Evolutionary conservation across 2,888 invertebrate genomes (phyloP).

Genomic region (Cantharis lateralis): DNA sequence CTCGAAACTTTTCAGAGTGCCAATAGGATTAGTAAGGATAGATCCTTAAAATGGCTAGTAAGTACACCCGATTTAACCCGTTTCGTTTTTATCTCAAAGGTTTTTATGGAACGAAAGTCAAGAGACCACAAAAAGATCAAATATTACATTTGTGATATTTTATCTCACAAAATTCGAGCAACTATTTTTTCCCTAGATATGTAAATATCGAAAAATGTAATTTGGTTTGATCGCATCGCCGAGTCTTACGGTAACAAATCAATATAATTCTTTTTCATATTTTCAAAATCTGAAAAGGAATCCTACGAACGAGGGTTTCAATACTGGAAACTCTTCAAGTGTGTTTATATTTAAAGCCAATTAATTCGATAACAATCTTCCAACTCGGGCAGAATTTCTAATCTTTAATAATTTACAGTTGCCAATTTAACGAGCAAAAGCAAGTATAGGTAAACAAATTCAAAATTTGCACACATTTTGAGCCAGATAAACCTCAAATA

Average conservation of each 20-base stretch:
- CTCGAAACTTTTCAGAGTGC: neutral
- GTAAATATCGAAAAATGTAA: neutral
- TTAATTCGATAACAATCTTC: neutral
- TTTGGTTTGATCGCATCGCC: neutral
- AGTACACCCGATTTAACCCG: neutral
- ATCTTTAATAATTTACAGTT: neutral
- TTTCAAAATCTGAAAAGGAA: neutral
- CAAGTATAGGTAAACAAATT: neutral
- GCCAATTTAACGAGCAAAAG: neutral
- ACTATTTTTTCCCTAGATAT: neutral
- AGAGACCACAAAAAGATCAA: neutral
- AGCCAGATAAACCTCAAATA: constrained; percentile 10
- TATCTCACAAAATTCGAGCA: neutral
- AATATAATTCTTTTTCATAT: neutral
- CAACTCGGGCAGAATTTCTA: neutral
- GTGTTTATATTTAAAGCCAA: neutral
- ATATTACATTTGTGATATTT: neutral
- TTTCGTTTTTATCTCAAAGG: neutral
- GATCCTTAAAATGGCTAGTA: neutral
- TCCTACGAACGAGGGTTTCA: neutral
- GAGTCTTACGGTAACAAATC: neutral
- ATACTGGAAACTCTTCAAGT: neutral
- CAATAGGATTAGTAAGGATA: neutral
- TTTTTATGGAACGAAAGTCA: neutral
- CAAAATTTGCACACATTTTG: constrained; percentile 1